Evolutionary conservation across 2,888 invertebrate genomes (phyloP).

Genomic region (Tinea trinotella): DNA sequence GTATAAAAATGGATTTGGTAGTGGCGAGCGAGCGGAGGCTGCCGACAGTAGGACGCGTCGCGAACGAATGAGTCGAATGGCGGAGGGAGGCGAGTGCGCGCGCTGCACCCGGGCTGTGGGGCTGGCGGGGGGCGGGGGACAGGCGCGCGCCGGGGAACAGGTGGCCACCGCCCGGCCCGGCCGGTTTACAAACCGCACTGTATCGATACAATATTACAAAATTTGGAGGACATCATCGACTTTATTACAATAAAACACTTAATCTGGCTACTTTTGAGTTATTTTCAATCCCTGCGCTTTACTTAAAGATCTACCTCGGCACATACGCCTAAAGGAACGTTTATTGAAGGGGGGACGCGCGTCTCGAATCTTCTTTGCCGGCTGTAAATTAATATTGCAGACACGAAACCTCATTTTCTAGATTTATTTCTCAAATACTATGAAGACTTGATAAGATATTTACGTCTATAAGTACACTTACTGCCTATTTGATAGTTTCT

Average conservation of each 20-base stretch:
- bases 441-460: too few species aligned
- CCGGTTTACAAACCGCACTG: constrained; percentile 28
- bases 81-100: constrained; percentile 29
- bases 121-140: constrained; percentile 47
- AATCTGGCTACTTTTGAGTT: too few species aligned
- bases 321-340: too few species aligned
- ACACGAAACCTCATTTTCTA: too few species aligned
- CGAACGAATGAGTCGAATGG: constrained; percentile 58
- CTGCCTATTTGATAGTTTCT: too few species aligned
- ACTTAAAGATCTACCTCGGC: too few species aligned
- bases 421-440: too few species aligned
- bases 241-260: neutral
- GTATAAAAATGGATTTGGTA: constrained; percentile 24
- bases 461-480: too few species aligned
- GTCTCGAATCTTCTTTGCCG: too few species aligned
- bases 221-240: neutral
- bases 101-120: constrained; percentile 27
- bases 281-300: too few species aligned
- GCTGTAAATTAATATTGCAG: too few species aligned
- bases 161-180: constrained; percentile 33
- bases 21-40: constrained; percentile 42
- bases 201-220: constrained; percentile 12
- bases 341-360: too few species aligned
- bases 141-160: constrained; percentile 44
- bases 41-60: constrained; percentile 65